Evolutionary conservation across 2,797 vertebrate genomes (phyloP).

Genomic region (Phataginus tricuspis): DNA sequence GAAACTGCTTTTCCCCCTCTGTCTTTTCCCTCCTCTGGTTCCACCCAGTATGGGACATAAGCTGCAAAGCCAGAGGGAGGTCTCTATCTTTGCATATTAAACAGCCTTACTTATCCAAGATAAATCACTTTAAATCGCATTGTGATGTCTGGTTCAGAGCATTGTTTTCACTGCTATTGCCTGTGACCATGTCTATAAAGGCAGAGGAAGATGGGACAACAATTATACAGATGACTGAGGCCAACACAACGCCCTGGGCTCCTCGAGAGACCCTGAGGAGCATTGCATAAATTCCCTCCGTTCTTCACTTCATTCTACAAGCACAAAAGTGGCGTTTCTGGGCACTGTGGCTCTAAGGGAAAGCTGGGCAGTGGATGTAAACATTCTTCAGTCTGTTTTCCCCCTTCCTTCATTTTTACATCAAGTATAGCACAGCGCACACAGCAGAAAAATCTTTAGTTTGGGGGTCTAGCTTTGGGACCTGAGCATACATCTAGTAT

Average conservation of each 20-base stretch:
- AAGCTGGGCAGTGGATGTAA: neutral
- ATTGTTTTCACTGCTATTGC: neutral
- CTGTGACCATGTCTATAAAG: neutral
- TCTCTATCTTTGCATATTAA: neutral
- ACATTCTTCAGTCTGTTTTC: neutral
- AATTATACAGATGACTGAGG: neutral
- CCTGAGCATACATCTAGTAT: neutral
- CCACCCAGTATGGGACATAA: too few relatives aligned
- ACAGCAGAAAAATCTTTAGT: neutral
- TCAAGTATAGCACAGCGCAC: neutral
- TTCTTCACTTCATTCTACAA: neutral
- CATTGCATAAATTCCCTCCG: too few relatives aligned
- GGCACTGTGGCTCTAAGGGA: neutral
- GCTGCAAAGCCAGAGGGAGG: neutral
- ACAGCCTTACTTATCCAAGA: neutral
- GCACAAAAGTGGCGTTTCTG: neutral
- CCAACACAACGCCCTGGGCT: rapidly evolving
- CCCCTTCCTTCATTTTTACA: neutral
- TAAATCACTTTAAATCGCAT: neutral
- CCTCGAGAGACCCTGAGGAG: neutral
- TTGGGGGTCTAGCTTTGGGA: neutral
- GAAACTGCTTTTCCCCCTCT: neutral
- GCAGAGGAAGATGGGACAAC: neutral
- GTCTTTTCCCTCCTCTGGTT: neutral
- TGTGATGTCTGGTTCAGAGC: neutral